phyloP scores from a whole-genome alignment of 1,140 invertebrate genomes.

The Sycophaga agraensis region DNA sequence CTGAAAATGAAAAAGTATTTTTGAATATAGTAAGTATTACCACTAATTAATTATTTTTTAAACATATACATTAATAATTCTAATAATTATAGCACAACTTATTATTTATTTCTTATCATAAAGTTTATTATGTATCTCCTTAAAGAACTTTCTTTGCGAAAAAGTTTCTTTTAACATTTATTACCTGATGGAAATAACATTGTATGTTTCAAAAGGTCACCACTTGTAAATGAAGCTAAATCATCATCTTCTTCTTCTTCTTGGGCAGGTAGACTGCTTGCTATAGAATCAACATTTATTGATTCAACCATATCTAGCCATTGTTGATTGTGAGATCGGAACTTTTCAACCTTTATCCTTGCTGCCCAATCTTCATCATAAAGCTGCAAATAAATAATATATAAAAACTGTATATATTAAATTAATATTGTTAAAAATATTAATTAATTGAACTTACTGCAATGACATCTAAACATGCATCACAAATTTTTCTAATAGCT shows the following conservation, averaged over 20 bases:
- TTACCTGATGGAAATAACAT: constrained; percentile 66
- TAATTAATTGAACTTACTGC: constrained; percentile 61
- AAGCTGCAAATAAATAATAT: constrained; percentile 30
- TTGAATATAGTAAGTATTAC: constrained; percentile 13
- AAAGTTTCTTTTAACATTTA: too few relatives aligned
- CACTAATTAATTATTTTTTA: background rate
- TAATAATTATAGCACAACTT: background rate
- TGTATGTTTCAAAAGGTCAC: constrained; percentile 70
- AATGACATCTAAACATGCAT: constrained; percentile 89
- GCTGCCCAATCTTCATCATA: constrained; percentile 88
- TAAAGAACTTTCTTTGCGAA: too few relatives aligned
- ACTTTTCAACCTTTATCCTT: constrained; percentile 91
- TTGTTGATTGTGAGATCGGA: constrained; percentile 94
- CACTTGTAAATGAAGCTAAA: constrained; percentile 70
- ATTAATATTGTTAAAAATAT: background rate
- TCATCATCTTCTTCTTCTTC: constrained; percentile 62
- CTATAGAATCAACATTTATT: constrained; percentile 58
- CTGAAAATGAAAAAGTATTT: constrained; percentile 35
- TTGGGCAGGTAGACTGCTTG: constrained; percentile 48
- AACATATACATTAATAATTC: background rate
- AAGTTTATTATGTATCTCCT: too few relatives aligned
- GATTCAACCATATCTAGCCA: constrained; percentile 95
- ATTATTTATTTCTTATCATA: too few relatives aligned
- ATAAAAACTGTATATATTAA: too few relatives aligned
- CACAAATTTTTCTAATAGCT: constrained; percentile 88